Conservation (phyloP, 2,797 vertebrate genomes). For the Masticophis lateralis region DNA sequence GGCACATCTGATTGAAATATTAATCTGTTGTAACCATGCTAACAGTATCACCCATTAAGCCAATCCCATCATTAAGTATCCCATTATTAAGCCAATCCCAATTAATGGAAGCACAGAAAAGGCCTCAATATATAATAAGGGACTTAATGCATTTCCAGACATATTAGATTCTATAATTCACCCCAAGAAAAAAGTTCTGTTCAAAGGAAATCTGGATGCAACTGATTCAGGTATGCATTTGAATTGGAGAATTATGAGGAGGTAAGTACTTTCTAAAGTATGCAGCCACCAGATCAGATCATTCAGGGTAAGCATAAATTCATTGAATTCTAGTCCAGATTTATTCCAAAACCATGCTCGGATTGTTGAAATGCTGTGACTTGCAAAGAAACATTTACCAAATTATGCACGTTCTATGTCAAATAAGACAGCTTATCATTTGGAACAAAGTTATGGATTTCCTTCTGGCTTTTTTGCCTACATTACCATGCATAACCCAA, state of each 20-base stretch:
- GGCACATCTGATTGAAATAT: not conserved
- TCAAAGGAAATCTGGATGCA: not conserved
- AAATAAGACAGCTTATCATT: conserved; percentile 47
- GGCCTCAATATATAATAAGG: not conserved
- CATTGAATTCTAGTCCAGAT: conserved; percentile 37
- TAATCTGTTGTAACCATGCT: not conserved
- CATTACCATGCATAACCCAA: conserved; percentile 53
- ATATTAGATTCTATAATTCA: not conserved
- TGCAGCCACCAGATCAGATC: not conserved
- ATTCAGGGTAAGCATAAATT: not conserved
- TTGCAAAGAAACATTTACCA: conserved; percentile 41
- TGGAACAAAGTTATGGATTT: conserved; percentile 60
- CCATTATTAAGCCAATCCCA: not conserved
- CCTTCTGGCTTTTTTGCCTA: conserved; percentile 55
- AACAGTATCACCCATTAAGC: not conserved
- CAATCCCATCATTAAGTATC: not conserved
- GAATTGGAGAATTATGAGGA: not conserved
- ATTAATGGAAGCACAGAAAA: not conserved
- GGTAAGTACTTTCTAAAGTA: not conserved
- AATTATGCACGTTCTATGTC: conserved; percentile 61
- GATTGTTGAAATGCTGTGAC: conserved; percentile 50
- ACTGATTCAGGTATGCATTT: not conserved
- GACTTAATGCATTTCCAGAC: conserved; percentile 38
- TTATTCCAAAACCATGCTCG: conserved; percentile 41
- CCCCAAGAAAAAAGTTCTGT: not conserved